Evolutionary conservation across 2,888 invertebrate genomes (phyloP).

Genomic region (Adelognathus sp.): DNA sequence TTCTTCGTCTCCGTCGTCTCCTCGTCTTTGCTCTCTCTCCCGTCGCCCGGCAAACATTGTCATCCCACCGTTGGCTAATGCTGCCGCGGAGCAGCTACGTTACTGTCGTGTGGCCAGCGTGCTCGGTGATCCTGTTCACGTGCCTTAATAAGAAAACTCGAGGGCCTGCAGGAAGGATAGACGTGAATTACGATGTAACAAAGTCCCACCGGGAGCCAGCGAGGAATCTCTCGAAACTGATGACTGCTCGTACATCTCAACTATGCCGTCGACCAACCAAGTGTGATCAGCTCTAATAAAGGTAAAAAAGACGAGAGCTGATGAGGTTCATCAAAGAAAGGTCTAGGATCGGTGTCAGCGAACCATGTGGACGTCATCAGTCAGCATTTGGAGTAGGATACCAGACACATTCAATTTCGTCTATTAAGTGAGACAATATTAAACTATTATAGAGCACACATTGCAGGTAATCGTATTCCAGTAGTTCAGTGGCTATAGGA

Average conservation of each 20-base stretch:
- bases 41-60: slow-evolving; percentile 50
- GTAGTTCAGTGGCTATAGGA: too few relatives aligned
- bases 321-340: too few relatives aligned
- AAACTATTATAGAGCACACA: too few relatives aligned
- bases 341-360: too few relatives aligned
- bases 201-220: slow-evolving; percentile 7
- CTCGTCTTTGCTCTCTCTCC: slow-evolving; percentile 8
- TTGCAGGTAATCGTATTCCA: too few relatives aligned
- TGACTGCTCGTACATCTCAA: background rate
- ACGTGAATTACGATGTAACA: slow-evolving; percentile 35
- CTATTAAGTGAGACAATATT: too few relatives aligned
- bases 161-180: background rate
- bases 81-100: slow-evolving; percentile 8
- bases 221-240: background rate
- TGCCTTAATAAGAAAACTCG: slow-evolving; percentile 39
- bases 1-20: background rate
- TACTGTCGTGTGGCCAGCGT: slow-evolving; percentile 30
- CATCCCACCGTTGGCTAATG: slow-evolving; percentile 39
- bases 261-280: background rate
- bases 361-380: too few relatives aligned
- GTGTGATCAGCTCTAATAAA: background rate
- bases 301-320: too few relatives aligned
- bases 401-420: too few relatives aligned
- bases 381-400: too few relatives aligned
- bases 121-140: slow-evolving; percentile 34